Conservation (phyloP, 2,113 vertebrate genomes). For the Scomber colias region DNA sequence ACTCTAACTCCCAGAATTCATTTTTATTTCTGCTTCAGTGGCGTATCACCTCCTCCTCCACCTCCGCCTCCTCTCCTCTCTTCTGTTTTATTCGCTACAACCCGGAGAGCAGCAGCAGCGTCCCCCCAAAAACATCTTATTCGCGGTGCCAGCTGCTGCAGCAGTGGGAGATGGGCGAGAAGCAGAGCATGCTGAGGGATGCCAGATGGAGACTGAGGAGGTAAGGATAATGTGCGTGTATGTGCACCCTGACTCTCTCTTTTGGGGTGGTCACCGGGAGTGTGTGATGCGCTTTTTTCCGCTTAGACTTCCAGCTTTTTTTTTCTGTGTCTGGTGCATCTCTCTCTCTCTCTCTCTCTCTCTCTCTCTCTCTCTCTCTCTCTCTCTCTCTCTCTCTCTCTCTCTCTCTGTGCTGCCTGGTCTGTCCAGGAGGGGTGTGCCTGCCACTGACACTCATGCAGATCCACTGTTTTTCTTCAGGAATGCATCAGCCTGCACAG, state of each 20-base stretch:
- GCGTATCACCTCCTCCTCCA: constrained; percentile 8
- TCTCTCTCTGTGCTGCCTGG: constrained; percentile 8
- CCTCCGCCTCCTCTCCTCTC: constrained; percentile 1
- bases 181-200: constrained; percentile 64
- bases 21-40: constrained; percentile 28
- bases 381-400: no score
- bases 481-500: neutral
- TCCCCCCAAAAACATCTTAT: constrained; percentile 26
- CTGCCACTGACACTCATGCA: constrained; percentile 34
- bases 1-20: constrained; percentile 81
- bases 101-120: constrained; percentile 48
- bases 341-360: neutral
- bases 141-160: constrained; percentile 57
- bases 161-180: constrained; percentile 68
- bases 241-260: neutral
- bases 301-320: constrained; percentile 14
- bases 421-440: constrained; percentile 49
- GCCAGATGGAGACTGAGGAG: constrained; percentile 82
- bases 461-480: neutral
- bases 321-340: constrained; percentile 53
- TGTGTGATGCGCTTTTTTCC: neutral
- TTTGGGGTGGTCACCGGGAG: neutral
- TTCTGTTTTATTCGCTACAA: constrained; percentile 8
- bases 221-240: constrained; percentile 63
- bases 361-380: no score